Base-by-base conservation (phyloP, 2,888 invertebrate genomes). In the Eretmocerus hayati region DNA sequence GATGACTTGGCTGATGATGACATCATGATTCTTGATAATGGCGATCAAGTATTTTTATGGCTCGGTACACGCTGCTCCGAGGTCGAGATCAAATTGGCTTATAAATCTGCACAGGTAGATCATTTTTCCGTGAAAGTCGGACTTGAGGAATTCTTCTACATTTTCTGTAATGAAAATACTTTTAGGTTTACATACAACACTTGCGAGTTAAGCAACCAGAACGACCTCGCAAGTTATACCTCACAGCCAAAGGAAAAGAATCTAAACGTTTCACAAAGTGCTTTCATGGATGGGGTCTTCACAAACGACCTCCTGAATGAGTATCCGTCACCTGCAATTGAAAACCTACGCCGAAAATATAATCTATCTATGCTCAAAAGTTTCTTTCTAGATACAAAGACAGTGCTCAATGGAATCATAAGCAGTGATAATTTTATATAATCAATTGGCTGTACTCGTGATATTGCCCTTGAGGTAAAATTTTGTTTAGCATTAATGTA, bases 1-100 rank as follows among this genome's bases (percentile, higher is more conserved):
- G 99, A 99, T 70, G 99, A 99, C 74, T 77, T 99, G 59, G 96
- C 96, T 2, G 97, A 99, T 74, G 97, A 99, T 71, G 99, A 99
- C 72, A 96, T 99, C 31, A 99, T 99, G 99, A 92, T 99, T 58
- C 77, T 99, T 59, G 99, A 99, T 74, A 97, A 94, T 68, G 99
- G 99, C 4, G 90, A 92, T 62, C 92, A 95, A 73, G 92, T 99
- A 47, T 99, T 94, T 75, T 77, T 99, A 45, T 99, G 99, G 99
- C 80, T 97, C 46, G 99, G 99, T 9, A 85, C 93, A 47, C 87
- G 88, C 60, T 94, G 96, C 65, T 94, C 94, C 49, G 97, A 99
- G 75, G 96, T 99, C 4, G 99, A 99, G 76, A 93, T 96, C 51
- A 99, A 99, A 75, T 77, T 99, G 46, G 95, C 97, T 0, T 95